Conservation (phyloP, 1,140 invertebrate species). For the Patella vulgata region DNA sequence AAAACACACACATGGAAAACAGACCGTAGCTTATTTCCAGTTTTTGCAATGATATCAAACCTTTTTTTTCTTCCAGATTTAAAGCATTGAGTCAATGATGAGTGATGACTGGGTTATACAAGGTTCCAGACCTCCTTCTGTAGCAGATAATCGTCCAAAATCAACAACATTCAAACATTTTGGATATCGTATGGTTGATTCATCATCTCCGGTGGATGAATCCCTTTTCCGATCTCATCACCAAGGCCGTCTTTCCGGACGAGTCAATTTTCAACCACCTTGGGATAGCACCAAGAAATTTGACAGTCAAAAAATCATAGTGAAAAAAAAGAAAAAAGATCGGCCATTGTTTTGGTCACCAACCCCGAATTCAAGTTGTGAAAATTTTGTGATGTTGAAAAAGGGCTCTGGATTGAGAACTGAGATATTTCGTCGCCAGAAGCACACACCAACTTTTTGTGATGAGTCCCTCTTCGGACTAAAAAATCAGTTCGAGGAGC, state of each 20-base stretch:
- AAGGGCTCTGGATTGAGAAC: conserved; percentile 8
- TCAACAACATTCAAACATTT: conserved; percentile 26
- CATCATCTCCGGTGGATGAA: conserved; percentile 47
- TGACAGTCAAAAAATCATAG: conserved; percentile 16
- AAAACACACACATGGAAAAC: too few relatives aligned
- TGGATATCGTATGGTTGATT: conserved; percentile 37
- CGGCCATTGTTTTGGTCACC: conserved; percentile 48
- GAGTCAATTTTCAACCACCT: conserved; percentile 24
- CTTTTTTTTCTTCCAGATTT: background rate
- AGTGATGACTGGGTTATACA: conserved; percentile 38
- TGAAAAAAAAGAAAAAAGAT: conserved; percentile 19
- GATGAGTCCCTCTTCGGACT: conserved; percentile 57
- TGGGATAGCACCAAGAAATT: conserved; percentile 30
- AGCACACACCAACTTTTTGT: conserved; percentile 52
- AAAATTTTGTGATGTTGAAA: conserved; percentile 18
- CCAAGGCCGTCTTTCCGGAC: conserved; percentile 15
- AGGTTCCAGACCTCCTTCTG: conserved; percentile 43
- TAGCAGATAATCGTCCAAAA: conserved; percentile 15
- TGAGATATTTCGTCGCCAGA: conserved; percentile 41
- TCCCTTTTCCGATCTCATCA: conserved; percentile 44
- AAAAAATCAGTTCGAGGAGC: conserved; percentile 38
- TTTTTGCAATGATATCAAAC: too few relatives aligned
- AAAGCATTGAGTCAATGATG: conserved; percentile 23
- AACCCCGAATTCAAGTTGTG: conserved; percentile 5
- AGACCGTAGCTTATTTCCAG: too few relatives aligned